Base-by-base conservation (phyloP, 23 tunicate species). In the Oikopleura dioica region DNA sequence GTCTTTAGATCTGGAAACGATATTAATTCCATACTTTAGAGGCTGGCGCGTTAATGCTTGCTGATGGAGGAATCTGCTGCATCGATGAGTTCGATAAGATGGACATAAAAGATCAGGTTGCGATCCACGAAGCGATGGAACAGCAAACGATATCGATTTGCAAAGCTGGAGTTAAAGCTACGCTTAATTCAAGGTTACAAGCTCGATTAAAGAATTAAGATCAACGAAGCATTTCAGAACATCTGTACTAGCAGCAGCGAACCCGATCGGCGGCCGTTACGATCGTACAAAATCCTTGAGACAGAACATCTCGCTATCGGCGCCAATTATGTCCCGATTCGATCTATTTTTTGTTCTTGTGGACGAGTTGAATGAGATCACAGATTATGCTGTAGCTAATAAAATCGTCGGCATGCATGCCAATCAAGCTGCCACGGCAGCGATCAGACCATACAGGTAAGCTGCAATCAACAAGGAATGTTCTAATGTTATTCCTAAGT, bases 71-170 rank as follows among this genome's bases (percentile, higher is more conserved):
- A 0, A 79, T 94, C 1, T 94, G 99, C 79, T 94, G 99, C 69
- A 94, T 94, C 67, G 99, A 94, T 77, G 99, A 94, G 77, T 94
- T 94, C 51, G 99, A 94, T 77, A 94, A 94, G 78, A 94, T 94
- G 99, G 99, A 94, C 0, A 50, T 69, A 34, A 78, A 82, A 16
- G 99, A 94, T 55, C 99, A 94, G 59, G 95, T 94, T 0, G 99
- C 99, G 4, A 94, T 94, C 51, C 99, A 94, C 75, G 99, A 94
- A 81, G 99, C 95, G 0, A 94, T 94, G 99, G 99, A 94, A 83
- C 99, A 94, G 59, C 99, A 94, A 37, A 94, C 99, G 38, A 94
- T 94, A 21, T 94, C 99, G 34, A 82, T 94, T 21, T 79, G 95
- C 35, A 94, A 94, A 83, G 99, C 99, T 68, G 99, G 99, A 4